Evolutionary conservation across 2,797 vertebrate genomes (phyloP).

Genomic region (Periparus ater): DNA sequence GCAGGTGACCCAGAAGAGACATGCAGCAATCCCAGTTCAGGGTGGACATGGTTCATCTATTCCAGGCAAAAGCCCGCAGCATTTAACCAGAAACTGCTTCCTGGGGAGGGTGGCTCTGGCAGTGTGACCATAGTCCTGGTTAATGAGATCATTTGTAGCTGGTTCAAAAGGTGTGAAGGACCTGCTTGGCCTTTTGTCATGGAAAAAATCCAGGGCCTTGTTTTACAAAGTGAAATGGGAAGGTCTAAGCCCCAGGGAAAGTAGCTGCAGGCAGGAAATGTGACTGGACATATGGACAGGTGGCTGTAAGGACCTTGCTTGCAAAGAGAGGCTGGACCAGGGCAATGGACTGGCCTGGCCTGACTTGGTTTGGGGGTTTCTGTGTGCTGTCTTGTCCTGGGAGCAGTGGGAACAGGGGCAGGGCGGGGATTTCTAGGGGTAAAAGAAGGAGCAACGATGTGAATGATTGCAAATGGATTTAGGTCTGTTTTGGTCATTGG

Average conservation of each 20-base stretch:
- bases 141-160: background rate
- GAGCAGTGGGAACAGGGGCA: background rate
- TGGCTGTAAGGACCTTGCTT: background rate
- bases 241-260: background rate
- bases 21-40: background rate
- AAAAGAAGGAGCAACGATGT: background rate
- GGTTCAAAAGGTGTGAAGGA: background rate
- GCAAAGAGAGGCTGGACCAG: background rate
- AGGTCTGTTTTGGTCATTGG: background rate
- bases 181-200: background rate
- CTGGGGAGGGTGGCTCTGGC: background rate
- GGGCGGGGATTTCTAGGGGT: background rate
- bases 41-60: background rate
- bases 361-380: background rate
- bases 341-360: background rate
- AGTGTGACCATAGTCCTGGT: background rate
- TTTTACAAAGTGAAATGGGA: background rate
- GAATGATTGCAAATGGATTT: background rate
- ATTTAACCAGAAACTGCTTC: background rate
- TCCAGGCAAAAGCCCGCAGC: background rate
- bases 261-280: background rate
- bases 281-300: background rate
- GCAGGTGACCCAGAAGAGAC: background rate
- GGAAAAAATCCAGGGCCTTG: background rate
- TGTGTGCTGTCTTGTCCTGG: background rate